phyloP scores from a whole-genome alignment of 2,888 invertebrate species.

The Ophonus ardosiacus region DNA sequence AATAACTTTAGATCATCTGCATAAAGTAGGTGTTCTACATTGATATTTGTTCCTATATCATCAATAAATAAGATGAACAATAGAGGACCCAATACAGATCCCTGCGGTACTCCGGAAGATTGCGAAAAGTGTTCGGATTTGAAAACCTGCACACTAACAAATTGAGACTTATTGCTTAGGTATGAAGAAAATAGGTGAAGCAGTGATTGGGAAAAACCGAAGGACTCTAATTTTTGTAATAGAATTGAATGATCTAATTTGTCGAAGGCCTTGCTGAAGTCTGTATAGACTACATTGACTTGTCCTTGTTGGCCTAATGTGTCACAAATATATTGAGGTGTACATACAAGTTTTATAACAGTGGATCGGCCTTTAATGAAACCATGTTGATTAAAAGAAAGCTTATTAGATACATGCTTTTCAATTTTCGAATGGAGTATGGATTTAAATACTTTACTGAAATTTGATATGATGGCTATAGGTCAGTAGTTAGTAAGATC shows the following conservation, averaged over 20 bases:
- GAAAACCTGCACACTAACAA: background rate
- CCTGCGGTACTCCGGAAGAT: background rate
- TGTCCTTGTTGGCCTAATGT: background rate
- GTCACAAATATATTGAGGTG: background rate
- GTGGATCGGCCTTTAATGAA: constrained; percentile 11
- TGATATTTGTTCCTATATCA: too few species aligned
- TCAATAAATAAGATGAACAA: background rate
- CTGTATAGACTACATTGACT: constrained; percentile 1
- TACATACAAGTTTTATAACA: background rate
- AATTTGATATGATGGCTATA: too few species aligned
- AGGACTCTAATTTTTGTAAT: background rate
- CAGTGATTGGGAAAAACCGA: background rate
- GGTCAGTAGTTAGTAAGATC: too few species aligned
- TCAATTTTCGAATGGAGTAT: background rate
- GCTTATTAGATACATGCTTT: constrained; percentile 43
- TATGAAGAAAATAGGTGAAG: background rate
- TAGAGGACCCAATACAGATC: background rate
- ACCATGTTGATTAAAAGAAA: constrained; percentile 19
- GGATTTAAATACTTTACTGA: too few species aligned
- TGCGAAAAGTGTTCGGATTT: background rate
- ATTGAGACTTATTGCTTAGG: background rate
- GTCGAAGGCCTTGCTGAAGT: constrained; percentile 21
- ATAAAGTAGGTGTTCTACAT: too few species aligned
- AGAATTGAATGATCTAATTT: constrained; percentile 4
- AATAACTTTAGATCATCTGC: too few species aligned